phyloP scores from a whole-genome alignment of 23 tunicate species.

The Oikopleura albicans region DNA sequence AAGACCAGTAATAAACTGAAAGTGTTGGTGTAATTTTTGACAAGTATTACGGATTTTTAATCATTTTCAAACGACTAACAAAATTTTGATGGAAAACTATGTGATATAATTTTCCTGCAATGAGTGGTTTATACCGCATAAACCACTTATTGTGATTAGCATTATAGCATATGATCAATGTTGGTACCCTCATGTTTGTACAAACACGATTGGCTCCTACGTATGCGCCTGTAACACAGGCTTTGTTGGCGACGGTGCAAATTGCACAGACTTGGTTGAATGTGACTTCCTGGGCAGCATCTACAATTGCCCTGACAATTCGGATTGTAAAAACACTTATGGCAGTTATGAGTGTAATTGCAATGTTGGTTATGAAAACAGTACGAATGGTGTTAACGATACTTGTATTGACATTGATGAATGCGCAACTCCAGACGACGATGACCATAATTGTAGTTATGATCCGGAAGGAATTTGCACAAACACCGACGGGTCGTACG shows the following conservation, averaged over 20 bases:
- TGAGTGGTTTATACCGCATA: too few relatives aligned
- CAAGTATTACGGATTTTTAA: not conserved
- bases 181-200: not conserved
- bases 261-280: constrained; percentile 25
- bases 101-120: too few relatives aligned
- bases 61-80: too few relatives aligned
- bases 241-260: too few relatives aligned
- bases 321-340: not conserved
- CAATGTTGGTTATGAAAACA: not conserved
- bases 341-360: not conserved
- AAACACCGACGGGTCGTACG: not conserved
- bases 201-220: not conserved
- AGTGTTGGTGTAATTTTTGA: not conserved
- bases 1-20: too few relatives aligned
- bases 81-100: too few relatives aligned
- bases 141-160: too few relatives aligned
- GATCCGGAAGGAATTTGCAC: not conserved
- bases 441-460: not conserved
- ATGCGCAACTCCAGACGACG: not conserved
- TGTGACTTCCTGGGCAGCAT: constrained; percentile 18
- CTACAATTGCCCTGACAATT: not conserved
- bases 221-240: not conserved
- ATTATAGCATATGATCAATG: too few relatives aligned
- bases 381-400: not conserved
- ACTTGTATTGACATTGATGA: not conserved